These are phyloP conservation scores for Corydoras sp. DNA, from an alignment of 2,113 vertebrate species.

Conservation along the genomic window DNA sequence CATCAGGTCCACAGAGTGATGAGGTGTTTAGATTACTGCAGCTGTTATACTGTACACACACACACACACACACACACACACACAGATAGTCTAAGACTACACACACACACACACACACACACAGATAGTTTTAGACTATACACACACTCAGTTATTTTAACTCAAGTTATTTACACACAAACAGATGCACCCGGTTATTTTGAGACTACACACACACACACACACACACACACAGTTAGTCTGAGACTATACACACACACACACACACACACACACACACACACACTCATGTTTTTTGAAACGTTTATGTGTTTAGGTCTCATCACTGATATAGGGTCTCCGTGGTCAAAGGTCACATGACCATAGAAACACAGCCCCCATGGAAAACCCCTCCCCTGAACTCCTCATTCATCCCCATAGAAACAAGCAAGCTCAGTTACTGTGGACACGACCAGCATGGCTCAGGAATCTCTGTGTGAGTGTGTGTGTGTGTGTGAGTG, in stretches of 20 bases:
- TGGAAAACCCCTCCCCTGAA: conserved; percentile 32
- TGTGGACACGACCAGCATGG: conserved; percentile 54
- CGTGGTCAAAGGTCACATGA: conserved; percentile 50
- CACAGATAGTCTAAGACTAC: too few relatives aligned
- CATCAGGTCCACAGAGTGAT: too few relatives aligned
- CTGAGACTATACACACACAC: background rate
- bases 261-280: conserved; percentile 1
- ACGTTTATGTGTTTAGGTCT: background rate
- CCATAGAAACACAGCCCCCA: conserved; percentile 42
- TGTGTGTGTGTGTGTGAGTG: conserved; percentile 27
- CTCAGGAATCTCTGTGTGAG: too few relatives aligned
- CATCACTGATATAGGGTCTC: background rate
- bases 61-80: too few relatives aligned
- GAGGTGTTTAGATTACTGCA: too few relatives aligned
- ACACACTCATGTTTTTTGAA: background rate
- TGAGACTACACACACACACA: background rate
- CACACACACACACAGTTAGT: too few relatives aligned
- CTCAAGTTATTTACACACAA: background rate
- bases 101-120: too few relatives aligned
- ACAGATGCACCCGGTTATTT: background rate
- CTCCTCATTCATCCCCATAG: conserved; percentile 65
- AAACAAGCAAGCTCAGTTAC: conserved; percentile 56
- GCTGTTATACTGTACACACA: too few relatives aligned
- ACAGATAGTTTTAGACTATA: background rate
- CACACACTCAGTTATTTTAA: background rate